Evolutionary conservation across 2,113 vertebrate genomes (phyloP).

Genomic region (Pituophis catenifer): DNA sequence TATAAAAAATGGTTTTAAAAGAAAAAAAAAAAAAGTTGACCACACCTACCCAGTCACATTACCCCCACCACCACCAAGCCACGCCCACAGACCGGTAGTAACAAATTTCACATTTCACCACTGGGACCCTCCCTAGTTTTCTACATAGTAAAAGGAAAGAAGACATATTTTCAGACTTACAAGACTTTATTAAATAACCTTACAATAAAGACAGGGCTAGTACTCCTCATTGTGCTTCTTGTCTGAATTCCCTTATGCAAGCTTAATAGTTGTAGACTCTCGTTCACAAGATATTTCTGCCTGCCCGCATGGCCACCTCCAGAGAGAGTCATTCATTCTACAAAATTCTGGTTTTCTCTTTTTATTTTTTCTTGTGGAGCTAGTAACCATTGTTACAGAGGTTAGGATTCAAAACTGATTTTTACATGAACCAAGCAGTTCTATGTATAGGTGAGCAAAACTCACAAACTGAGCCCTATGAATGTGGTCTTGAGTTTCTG

Average conservation of each 20-base stretch:
- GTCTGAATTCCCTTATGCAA: not conserved
- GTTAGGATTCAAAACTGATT: not conserved
- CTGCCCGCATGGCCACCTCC: not conserved
- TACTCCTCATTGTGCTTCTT: not conserved
- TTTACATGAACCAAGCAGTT: not conserved
- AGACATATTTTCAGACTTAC: too few relatives aligned
- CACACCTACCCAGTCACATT: too few relatives aligned
- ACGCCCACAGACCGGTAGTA: too few relatives aligned
- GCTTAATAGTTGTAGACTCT: not conserved
- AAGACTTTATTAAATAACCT: too few relatives aligned
- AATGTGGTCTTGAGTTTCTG: not conserved
- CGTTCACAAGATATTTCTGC: not conserved
- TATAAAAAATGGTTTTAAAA: too few relatives aligned
- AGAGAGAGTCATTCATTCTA: not conserved
- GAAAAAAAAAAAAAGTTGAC: too few relatives aligned
- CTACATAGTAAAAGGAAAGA: too few relatives aligned
- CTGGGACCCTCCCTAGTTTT: too few relatives aligned
- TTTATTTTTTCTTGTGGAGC: not conserved
- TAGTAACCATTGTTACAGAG: not conserved
- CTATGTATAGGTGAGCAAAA: not conserved
- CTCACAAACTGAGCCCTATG: not conserved
- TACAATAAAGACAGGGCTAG: too few relatives aligned
- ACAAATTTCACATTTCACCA: too few relatives aligned
- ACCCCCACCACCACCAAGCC: too few relatives aligned
- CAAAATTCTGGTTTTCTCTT: not conserved